Percentiles rank a stretch among this genome's conserved stretches.
phyloP scores from a whole-genome alignment of 1,140 invertebrate species.

The Cylas formicarius region DNA sequence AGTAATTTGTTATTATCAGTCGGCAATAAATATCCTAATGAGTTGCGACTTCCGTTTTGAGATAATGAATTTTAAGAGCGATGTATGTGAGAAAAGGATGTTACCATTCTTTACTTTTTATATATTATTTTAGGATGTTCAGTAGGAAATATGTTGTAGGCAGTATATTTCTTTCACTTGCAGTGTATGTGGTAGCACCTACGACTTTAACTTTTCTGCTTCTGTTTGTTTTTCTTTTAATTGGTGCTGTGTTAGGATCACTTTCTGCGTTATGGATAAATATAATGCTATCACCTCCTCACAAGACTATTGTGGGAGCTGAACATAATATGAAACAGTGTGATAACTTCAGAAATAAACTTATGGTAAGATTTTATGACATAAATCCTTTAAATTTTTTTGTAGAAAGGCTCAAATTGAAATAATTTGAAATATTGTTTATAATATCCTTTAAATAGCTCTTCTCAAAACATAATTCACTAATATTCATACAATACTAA shows the following conservation, averaged over 20 bases:
- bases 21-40: too few species aligned
- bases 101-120: too few species aligned
- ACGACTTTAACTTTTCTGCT: conserved; percentile 13
- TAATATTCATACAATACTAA: too few species aligned
- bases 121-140: conserved; percentile 16
- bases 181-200: conserved; percentile 14
- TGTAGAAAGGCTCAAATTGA: too few species aligned
- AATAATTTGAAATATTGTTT: too few species aligned
- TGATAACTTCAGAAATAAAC: conserved; percentile 45
- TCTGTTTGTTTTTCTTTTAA: conserved; percentile 11
- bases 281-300: conserved; percentile 46
- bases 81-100: too few species aligned
- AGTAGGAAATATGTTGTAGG: conserved; percentile 8
- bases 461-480: too few species aligned
- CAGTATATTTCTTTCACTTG: conserved; percentile 8
- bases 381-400: conserved; percentile 4
- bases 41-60: too few species aligned
- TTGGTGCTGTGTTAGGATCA: conserved; percentile 15
- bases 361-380: conserved; percentile 42
- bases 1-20: too few species aligned
- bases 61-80: too few species aligned
- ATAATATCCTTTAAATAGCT: too few species aligned
- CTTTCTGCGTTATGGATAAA: conserved; percentile 41
- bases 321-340: conserved; percentile 44
- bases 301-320: conserved; percentile 45